A percentile compares a stretch with the other conserved stretches of the same genome.
These are phyloP conservation scores for Teleopsis dalmanni DNA, from an alignment of 1,140 invertebrate species.

Conservation along the genomic window DNA sequence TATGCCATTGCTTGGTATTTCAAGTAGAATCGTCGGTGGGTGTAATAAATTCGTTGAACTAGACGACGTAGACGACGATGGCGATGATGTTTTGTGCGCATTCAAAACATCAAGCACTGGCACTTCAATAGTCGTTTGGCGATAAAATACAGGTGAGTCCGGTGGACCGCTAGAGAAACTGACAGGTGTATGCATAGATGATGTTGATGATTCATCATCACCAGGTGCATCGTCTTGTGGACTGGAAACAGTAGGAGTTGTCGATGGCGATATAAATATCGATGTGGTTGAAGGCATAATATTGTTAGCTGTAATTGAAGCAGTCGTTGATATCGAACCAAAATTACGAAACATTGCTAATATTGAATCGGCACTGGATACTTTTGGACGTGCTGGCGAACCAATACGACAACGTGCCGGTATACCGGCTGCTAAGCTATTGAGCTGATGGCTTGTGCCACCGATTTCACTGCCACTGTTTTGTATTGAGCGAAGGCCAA, in stretches of 20 bases:
- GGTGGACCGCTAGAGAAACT: conserved; percentile 48
- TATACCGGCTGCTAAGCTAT: conserved; percentile 2
- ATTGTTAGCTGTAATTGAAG: conserved; percentile 27
- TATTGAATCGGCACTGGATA: conserved; percentile 65
- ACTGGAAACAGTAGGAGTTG: conserved; percentile 58
- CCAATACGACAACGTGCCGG: conserved; percentile 9
- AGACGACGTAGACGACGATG: conserved; percentile 18
- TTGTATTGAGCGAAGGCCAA: conserved; percentile 15
- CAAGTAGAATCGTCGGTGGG: conserved; percentile 61
- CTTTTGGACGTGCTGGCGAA: conserved; percentile 46
- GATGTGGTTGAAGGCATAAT: conserved; percentile 48
- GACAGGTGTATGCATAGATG: conserved; percentile 52
- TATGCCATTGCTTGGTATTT: conserved; percentile 57
- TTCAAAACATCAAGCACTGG: conserved; percentile 58
- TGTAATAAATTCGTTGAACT: conserved; percentile 52
- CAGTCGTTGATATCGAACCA: conserved; percentile 47
- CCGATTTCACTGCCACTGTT: conserved; percentile 11
- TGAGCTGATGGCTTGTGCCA: conserved; percentile 5
- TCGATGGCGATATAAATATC: conserved; percentile 52
- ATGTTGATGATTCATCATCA: conserved; percentile 55
- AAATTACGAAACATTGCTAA: conserved; percentile 65
- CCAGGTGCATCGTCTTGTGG: conserved; percentile 58
- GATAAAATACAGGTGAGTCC: conserved; percentile 51
- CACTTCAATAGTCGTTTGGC: conserved; percentile 51
- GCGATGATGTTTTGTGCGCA: conserved; percentile 50